Evolutionary conservation across 2,888 invertebrate genomes (phyloP), one percentile per base, ranked within the genome.

Genomic region (Sphaerophoria rueppellii): DNA sequence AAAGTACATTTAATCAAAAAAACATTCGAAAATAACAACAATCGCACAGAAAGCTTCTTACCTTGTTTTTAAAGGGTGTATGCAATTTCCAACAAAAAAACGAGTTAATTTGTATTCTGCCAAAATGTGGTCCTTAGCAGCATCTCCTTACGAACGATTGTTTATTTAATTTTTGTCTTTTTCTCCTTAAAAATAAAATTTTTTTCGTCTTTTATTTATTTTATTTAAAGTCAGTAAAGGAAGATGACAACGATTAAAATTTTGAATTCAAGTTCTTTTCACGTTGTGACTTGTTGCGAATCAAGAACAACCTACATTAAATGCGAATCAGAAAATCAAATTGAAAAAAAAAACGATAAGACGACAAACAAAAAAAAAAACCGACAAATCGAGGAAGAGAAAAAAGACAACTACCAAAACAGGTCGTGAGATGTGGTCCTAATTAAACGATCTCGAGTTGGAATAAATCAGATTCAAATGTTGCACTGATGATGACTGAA

Each of bases 301-400:
- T 83, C 80, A 69, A 83, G 72, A 83, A 80, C 80, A 83, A 72
- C 83, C 83, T 69, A 74, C 74, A 78, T 82, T 78, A 70, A 82
- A 82, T 58, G 57, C 34, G 63, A 35, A 24, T 24, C 24, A 80
- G 61, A 50, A 80, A 43, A 50, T 43, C 72, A 34, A 72, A 52
- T 65, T 65, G 52, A 43, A 75, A 65, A 70, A 65, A 35, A 50
- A 2, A 40, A 24, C 16, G 50, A 48, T 6, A 61, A 65, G 55
- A 75, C 70, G 24, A 37, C 57, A 32, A 67, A 40, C 40, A 48
- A 35, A 54, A 55, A 73, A 54, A 61, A 63, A 43, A 52, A 12
- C 37, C 67, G 40, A 54, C 43, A 37, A 63, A 57, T 43, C 7
- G 9, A 72, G 63, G 57, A 46, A 58, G 52, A 67, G 71, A 65